A percentile compares a stretch with the other conserved stretches of the same genome.
phyloP scores from a whole-genome alignment of 2,888 invertebrate species.

The Cryptus viduatorius region DNA sequence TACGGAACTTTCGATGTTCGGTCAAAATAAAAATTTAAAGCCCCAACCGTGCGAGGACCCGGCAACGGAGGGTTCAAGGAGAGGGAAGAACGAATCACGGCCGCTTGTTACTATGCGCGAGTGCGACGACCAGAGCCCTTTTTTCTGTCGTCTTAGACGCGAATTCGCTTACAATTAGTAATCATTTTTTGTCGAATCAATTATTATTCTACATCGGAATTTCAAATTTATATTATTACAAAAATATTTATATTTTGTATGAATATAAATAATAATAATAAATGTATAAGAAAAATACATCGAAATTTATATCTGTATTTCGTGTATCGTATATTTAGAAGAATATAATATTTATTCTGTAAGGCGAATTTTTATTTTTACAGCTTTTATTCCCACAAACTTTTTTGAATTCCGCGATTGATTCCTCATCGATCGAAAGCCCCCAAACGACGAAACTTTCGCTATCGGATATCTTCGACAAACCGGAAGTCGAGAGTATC shows the following conservation, averaged over 20 bases:
- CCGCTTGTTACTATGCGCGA: not conserved
- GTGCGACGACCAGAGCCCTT: not conserved
- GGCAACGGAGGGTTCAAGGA: not conserved
- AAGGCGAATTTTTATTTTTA: not conserved
- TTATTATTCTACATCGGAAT: too few species aligned
- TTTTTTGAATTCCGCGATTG: not conserved
- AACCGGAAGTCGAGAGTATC: not conserved
- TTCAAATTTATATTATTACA: too few species aligned
- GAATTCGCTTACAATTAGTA: too few species aligned
- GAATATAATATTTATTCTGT: too few species aligned
- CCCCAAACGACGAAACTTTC: not conserved
- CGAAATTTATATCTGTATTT: too few species aligned
- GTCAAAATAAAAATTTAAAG: not conserved
- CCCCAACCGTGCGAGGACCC: not conserved
- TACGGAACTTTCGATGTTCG: not conserved
- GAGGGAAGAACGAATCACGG: not conserved
- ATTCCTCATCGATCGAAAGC: not conserved
- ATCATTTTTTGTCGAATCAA: too few species aligned
- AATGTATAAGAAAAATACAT: too few species aligned
- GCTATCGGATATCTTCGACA: not conserved
- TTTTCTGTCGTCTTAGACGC: not conserved
- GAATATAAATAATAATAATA: too few species aligned
- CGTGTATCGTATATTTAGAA: too few species aligned
- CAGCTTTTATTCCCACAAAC: not conserved
- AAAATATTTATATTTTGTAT: too few species aligned